These are phyloP conservation scores for Gallinago jamesoni DNA, from an alignment of 2,113 vertebrate species.

Conservation along the genomic window DNA sequence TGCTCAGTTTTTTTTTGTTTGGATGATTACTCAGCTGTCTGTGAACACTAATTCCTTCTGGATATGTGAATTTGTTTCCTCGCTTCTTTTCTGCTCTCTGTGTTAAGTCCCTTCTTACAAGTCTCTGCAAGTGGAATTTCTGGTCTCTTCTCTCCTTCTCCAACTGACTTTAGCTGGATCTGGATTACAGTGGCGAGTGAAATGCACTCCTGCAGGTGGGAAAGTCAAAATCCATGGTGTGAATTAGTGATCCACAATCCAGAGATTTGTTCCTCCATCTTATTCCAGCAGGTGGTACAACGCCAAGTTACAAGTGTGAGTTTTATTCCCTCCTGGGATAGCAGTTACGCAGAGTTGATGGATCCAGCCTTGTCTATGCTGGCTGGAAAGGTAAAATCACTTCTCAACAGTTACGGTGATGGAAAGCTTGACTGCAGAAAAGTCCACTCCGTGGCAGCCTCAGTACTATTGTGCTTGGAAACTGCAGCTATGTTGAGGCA, in stretches of 20 bases:
- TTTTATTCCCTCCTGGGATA: background rate
- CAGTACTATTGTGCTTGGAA: background rate
- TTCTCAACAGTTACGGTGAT: background rate
- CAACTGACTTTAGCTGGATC: background rate
- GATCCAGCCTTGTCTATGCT: background rate
- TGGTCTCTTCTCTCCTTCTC: background rate
- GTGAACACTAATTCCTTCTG: background rate
- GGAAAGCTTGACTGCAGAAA: background rate
- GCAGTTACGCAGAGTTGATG: fast-evolving
- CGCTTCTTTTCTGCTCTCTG: background rate
- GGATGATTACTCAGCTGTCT: background rate
- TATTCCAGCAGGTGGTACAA: background rate
- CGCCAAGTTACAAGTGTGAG: fast-evolving
- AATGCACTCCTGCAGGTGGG: background rate
- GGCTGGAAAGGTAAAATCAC: background rate
- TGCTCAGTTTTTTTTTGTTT: background rate
- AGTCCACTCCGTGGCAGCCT: background rate
- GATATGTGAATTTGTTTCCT: background rate
- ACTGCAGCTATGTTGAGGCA: background rate
- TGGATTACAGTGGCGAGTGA: background rate
- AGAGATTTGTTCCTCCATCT: background rate
- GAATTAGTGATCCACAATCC: background rate
- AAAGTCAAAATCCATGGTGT: background rate
- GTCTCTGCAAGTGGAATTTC: background rate
- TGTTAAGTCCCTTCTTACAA: background rate